Evolutionary conservation across 2,797 vertebrate species (phyloP).

Genomic region (Anguilla marmorata): DNA sequence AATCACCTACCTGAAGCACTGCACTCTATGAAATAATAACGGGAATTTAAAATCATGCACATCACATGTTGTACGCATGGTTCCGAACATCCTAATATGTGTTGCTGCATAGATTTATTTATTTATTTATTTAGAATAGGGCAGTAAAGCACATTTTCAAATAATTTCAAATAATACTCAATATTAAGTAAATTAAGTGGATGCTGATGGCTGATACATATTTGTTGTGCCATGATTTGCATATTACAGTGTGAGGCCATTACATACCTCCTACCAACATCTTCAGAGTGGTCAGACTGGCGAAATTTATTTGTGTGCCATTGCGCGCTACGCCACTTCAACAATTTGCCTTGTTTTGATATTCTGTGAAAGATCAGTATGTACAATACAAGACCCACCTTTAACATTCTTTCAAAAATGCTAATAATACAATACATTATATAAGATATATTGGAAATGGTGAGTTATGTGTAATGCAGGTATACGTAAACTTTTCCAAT

Average conservation of each 20-base stretch:
- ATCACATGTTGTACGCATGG: neutral
- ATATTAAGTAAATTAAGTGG: neutral
- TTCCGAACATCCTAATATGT: neutral
- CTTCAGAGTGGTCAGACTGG: neutral
- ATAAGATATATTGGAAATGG: neutral
- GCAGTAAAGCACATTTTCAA: neutral
- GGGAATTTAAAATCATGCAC: neutral
- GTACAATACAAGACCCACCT: neutral
- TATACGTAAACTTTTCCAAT: neutral
- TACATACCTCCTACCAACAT: neutral
- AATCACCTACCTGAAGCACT: neutral
- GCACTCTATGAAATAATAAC: neutral
- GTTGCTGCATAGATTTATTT: neutral
- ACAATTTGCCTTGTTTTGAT: neutral
- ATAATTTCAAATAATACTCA: neutral
- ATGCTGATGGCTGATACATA: neutral
- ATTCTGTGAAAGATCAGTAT: neutral
- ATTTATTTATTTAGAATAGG: neutral
- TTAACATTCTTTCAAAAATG: neutral
- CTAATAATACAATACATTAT: neutral
- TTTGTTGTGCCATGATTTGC: neutral
- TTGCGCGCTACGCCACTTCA: no score
- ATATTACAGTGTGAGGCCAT: neutral
- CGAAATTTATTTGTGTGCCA: neutral
- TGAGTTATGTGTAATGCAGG: neutral